Percentiles rank a stretch among this genome's conserved stretches.
Conservation (phyloP, 1,140 invertebrate genomes). For the Saccostrea cuccullata region DNA sequence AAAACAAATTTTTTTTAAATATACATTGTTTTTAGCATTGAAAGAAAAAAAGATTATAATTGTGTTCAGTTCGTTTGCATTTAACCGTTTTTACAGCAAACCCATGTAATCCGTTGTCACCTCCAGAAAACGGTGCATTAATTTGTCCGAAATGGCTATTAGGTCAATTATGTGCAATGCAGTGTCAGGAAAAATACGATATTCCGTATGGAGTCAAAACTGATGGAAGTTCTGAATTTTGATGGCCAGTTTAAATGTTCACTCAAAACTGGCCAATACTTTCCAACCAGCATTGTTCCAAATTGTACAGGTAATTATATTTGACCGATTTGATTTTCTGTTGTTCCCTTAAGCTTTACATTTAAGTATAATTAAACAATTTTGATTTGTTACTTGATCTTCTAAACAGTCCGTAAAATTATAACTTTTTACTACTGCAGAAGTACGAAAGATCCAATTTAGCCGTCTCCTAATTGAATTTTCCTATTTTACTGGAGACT, state of each 20-base stretch:
- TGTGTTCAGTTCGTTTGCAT: no score
- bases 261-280: background rate
- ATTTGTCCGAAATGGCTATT: background rate
- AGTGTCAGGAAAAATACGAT: background rate
- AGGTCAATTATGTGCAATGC: background rate
- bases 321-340: no score
- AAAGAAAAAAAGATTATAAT: no score
- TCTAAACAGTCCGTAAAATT: no score
- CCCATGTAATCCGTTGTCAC: background rate
- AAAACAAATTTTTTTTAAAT: no score
- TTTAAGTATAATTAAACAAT: no score
- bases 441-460: background rate
- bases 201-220: background rate
- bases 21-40: no score
- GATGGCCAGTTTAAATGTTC: background rate
- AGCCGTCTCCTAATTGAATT: background rate
- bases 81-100: slow-evolving; percentile 29
- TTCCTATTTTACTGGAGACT: background rate
- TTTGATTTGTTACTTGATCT: no score
- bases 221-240: background rate
- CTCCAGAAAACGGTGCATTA: background rate
- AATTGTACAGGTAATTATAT: slow-evolving; percentile 21
- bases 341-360: no score
- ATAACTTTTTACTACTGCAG: background rate
- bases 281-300: background rate